These are phyloP conservation scores for Thera britannica DNA, from an alignment of 2,888 invertebrate genomes.

Conservation along the genomic window DNA sequence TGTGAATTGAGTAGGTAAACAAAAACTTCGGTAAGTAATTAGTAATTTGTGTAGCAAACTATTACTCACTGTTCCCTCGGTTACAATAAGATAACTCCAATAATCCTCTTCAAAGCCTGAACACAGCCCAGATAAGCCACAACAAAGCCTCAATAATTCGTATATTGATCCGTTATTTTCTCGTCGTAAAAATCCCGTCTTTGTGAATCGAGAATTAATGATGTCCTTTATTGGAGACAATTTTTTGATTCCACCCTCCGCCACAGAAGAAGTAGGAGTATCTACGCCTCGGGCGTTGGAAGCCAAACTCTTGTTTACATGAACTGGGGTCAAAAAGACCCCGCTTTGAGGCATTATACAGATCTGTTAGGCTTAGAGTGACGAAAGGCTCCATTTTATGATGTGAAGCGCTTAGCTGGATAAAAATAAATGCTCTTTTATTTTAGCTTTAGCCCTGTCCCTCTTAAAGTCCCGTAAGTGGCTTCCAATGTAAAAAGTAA, in stretches of 20 bases:
- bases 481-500: no score
- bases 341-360: constrained; percentile 69
- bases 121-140: constrained; percentile 44
- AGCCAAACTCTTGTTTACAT: constrained; percentile 79
- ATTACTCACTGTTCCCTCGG: neutral
- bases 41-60: neutral
- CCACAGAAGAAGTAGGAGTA: constrained; percentile 37
- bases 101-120: constrained; percentile 24
- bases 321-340: constrained; percentile 66
- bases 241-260: constrained; percentile 43
- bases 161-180: constrained; percentile 68
- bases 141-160: constrained; percentile 47
- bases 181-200: constrained; percentile 61
- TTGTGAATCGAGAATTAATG: constrained; percentile 85
- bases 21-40: neutral
- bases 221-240: constrained; percentile 86
- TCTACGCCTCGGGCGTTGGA: constrained; percentile 55
- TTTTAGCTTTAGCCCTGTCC: constrained; percentile 3
- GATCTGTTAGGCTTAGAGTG: constrained; percentile 62
- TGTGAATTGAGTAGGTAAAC: no score
- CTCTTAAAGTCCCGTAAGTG: no score
- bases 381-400: constrained; percentile 44
- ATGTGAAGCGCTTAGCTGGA: constrained; percentile 39
- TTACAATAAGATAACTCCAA: constrained; percentile 34
- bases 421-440: constrained; percentile 31